Conservation (phyloP, 1,140 invertebrate species). For the Atopsyche davidsoni region DNA sequence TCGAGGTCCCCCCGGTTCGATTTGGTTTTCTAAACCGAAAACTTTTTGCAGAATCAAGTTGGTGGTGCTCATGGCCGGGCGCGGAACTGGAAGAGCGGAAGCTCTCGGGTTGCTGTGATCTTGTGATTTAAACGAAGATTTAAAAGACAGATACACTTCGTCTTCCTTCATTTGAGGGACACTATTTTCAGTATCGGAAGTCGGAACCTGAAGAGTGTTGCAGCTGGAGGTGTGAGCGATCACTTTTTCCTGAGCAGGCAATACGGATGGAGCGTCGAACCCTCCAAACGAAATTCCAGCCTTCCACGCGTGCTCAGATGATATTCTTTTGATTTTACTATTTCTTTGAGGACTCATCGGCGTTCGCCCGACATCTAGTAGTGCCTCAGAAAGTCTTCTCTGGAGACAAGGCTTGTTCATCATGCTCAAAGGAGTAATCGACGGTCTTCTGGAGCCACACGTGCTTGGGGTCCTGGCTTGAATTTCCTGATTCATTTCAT, state of each 20-base stretch:
- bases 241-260: conserved; percentile 37
- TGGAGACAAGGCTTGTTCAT: conserved; percentile 56
- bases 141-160: conserved; percentile 35
- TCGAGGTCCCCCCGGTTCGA: conserved; percentile 11
- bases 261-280: conserved; percentile 19
- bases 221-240: conserved; percentile 44
- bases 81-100: conserved; percentile 41
- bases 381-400: conserved; percentile 58
- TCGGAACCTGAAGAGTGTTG: conserved; percentile 48
- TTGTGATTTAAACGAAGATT: conserved; percentile 27
- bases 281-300: conserved; percentile 24
- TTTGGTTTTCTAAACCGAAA: conserved; percentile 41
- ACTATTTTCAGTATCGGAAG: conserved; percentile 31
- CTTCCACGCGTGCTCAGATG: conserved; percentile 41
- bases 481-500: conserved; percentile 70
- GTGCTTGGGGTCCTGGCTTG: conserved; percentile 70
- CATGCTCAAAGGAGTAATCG: conserved; percentile 58
- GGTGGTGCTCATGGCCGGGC: conserved; percentile 40
- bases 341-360: conserved; percentile 33
- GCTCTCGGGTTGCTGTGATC: conserved; percentile 32
- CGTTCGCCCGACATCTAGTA: conserved; percentile 47
- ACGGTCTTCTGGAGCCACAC: conserved; percentile 66
- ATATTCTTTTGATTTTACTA: conserved; percentile 41
- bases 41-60: conserved; percentile 51
- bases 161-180: conserved; percentile 36